Evolutionary conservation across 2,888 invertebrate genomes (phyloP).

Genomic region (Schrankia costaestrigalis): DNA sequence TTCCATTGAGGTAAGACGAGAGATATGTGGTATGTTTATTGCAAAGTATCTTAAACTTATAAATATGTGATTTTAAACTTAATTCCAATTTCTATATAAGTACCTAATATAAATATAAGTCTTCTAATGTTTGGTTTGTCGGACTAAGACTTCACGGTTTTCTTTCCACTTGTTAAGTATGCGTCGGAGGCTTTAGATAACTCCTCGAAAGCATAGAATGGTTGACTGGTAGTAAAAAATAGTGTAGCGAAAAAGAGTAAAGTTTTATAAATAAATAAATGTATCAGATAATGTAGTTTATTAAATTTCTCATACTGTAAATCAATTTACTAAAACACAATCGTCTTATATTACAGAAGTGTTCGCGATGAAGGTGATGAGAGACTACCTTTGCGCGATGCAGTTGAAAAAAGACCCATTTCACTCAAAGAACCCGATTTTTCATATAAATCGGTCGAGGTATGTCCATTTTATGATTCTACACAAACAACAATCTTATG

Average conservation of each 20-base stretch:
- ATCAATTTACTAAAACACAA: too few species aligned
- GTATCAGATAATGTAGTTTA: too few species aligned
- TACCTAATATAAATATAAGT: neutral
- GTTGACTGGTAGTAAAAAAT: too few species aligned
- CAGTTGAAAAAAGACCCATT: slow-evolving; percentile 83
- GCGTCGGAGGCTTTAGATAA: too few species aligned
- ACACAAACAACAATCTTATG: neutral
- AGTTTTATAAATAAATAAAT: too few species aligned
- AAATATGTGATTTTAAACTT: neutral
- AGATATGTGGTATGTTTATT: slow-evolving; percentile 11
- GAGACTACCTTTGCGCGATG: slow-evolving; percentile 84
- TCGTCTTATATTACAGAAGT: slow-evolving; percentile 48
- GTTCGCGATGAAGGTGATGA: slow-evolving; percentile 66
- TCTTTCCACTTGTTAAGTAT: too few species aligned
- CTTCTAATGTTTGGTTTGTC: slow-evolving; percentile 5
- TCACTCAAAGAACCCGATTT: slow-evolving; percentile 49
- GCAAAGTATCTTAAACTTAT: slow-evolving; percentile 2
- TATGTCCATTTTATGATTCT: slow-evolving; percentile 18
- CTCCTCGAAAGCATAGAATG: too few species aligned
- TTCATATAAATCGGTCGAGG: slow-evolving; percentile 52
- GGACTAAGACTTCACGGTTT: too few species aligned
- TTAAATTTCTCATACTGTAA: too few species aligned
- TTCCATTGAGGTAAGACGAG: slow-evolving; percentile 74
- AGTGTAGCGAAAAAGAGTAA: too few species aligned
- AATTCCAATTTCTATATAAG: too few species aligned